Conservation (phyloP, 2,797 vertebrate genomes). For the Aquila chrysaetos region DNA sequence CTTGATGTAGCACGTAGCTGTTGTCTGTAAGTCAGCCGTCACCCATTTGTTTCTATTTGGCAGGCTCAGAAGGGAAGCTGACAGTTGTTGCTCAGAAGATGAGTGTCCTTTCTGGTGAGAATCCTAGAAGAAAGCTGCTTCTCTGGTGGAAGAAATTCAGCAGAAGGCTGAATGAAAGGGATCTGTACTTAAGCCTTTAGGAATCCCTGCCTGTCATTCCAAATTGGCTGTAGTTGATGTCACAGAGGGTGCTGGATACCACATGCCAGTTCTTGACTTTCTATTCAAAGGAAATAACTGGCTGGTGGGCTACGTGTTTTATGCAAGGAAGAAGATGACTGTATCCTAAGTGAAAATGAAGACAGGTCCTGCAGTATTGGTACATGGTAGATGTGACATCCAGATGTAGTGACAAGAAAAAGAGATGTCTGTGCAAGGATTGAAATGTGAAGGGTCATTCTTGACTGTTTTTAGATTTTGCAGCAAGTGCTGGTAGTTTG, state of each 20-base stretch:
- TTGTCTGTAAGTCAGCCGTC: not conserved
- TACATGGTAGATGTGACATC: not conserved
- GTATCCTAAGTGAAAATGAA: not conserved
- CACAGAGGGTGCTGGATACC: not conserved
- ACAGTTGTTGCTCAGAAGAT: slow-evolving; percentile 94
- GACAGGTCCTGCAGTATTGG: not conserved
- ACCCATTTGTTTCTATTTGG: not conserved
- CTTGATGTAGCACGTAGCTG: not conserved
- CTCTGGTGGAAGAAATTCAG: not conserved
- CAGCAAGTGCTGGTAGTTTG: not conserved
- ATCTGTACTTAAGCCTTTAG: not conserved
- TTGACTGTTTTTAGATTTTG: not conserved
- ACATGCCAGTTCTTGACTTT: not conserved
- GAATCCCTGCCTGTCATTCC: not conserved
- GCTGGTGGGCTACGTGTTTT: not conserved
- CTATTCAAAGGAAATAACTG: not conserved
- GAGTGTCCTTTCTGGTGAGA: slow-evolving; percentile 91
- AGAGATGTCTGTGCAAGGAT: not conserved
- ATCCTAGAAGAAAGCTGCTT: not conserved
- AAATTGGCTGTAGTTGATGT: not conserved
- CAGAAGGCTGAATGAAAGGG: not conserved
- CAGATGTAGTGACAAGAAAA: not conserved
- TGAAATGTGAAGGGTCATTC: not conserved
- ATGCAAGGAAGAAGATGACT: not conserved
- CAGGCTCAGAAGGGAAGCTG: slow-evolving; percentile 96